Conservation (phyloP, 2,888 invertebrate species). For the Blastobasis adustella region DNA sequence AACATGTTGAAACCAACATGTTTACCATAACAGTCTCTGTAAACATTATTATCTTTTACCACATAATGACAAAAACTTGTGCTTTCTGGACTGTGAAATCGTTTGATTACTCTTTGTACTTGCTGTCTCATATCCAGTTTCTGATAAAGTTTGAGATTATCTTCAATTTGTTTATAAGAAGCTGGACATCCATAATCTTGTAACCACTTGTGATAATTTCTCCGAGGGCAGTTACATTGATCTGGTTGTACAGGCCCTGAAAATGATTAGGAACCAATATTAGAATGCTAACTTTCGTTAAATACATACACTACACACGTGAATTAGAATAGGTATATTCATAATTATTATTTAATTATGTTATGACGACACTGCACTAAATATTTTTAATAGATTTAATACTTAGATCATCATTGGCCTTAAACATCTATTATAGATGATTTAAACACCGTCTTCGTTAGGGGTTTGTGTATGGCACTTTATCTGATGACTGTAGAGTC, state of each 20-base stretch:
- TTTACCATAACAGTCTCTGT: constrained; percentile 93
- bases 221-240: constrained; percentile 87
- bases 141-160: constrained; percentile 81
- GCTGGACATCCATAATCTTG: constrained; percentile 77
- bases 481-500: too few species aligned
- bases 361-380: too few species aligned
- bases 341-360: too few species aligned
- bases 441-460: too few species aligned
- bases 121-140: constrained; percentile 81
- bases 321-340: too few species aligned
- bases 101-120: constrained; percentile 77
- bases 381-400: too few species aligned
- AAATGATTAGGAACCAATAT: constrained; percentile 20
- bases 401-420: too few species aligned
- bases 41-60: constrained; percentile 86
- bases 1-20: constrained; percentile 98
- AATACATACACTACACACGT: too few species aligned
- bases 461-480: too few species aligned
- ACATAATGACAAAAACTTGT: constrained; percentile 94
- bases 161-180: constrained; percentile 80
- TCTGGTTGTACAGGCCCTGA: constrained; percentile 84
- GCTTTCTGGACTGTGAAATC: constrained; percentile 85
- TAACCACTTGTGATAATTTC: constrained; percentile 78
- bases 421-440: too few species aligned
- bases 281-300: not conserved